Evolutionary conservation across 2,888 invertebrate species (phyloP).

Genomic region (Sphecodes monilicornis): DNA sequence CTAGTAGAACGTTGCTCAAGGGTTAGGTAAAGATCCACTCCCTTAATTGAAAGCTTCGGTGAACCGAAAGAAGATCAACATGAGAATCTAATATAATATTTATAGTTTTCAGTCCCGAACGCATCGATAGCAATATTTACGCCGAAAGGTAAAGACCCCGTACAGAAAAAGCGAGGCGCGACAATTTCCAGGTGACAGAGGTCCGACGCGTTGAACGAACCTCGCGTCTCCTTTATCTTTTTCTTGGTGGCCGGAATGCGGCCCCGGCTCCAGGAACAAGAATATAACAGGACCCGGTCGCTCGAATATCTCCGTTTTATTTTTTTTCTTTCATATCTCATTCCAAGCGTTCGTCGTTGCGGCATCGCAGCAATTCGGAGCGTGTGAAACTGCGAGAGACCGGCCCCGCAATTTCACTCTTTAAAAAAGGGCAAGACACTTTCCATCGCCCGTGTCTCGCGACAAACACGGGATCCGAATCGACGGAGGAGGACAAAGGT

Average conservation of each 20-base stretch:
- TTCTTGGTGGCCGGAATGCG: neutral
- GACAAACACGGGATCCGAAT: constrained; percentile 1
- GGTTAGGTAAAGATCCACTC: neutral
- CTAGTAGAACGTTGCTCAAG: neutral
- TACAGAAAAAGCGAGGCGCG: neutral
- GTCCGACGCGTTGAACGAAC: constrained; percentile 1
- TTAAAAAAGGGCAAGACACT: constrained; percentile 13
- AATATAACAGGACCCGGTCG: constrained; percentile 4
- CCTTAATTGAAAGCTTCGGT: neutral
- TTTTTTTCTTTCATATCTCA: neutral
- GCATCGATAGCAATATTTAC: neutral
- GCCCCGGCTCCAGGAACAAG: neutral
- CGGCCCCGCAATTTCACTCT: neutral
- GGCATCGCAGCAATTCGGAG: constrained; percentile 1
- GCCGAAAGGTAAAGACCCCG: neutral
- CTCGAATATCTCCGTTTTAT: neutral
- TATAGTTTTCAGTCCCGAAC: neutral
- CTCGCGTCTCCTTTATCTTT: neutral
- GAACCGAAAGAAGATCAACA: neutral
- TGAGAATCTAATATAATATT: neutral
- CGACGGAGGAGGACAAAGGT: constrained; percentile 17
- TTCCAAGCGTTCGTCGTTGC: neutral
- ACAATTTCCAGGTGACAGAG: constrained; percentile 8
- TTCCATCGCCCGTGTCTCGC: constrained; percentile 1
- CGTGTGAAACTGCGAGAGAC: neutral